A percentile compares a stretch with the other conserved stretches of the same genome.
Conservation (phyloP, 1,140 invertebrate species). For the Cotesia glomerata region DNA sequence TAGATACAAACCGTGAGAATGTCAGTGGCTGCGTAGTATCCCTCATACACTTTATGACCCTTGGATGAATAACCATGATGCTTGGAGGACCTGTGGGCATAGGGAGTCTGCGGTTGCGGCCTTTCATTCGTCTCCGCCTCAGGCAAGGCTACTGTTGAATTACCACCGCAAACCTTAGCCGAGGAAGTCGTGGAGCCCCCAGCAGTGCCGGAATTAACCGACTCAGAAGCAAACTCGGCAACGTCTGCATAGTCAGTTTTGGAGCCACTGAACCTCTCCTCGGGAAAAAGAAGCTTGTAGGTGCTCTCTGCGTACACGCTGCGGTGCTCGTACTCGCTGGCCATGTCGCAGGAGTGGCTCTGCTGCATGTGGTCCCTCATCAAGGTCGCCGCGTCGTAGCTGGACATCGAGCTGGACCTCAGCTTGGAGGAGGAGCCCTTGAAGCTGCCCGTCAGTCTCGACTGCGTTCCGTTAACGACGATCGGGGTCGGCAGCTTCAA, state of each 20-base stretch:
- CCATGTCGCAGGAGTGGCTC: constrained; percentile 23
- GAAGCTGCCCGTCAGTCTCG: constrained; percentile 45
- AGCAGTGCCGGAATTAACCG: constrained; percentile 27
- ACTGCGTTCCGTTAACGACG: constrained; percentile 66
- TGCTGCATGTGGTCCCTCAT: constrained; percentile 32
- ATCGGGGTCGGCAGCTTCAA: constrained; percentile 68
- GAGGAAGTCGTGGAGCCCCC: no score
- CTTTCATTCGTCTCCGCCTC: constrained; percentile 38
- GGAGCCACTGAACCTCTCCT: constrained; percentile 46
- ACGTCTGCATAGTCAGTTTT: constrained; percentile 48
- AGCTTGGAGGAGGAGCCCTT: constrained; percentile 58
- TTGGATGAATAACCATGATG: constrained; percentile 38
- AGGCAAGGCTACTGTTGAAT: constrained; percentile 12
- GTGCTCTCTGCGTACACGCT: constrained; percentile 51
- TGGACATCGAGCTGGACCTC: constrained; percentile 27
- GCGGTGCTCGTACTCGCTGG: constrained; percentile 48
- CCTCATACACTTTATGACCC: constrained; percentile 64
- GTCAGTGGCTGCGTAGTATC: constrained; percentile 75
- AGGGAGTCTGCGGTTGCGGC: constrained; percentile 38
- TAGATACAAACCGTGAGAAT: constrained; percentile 69
- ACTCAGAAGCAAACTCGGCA: constrained; percentile 48
- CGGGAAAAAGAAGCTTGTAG: constrained; percentile 51
- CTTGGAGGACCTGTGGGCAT: constrained; percentile 44
- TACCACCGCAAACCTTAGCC: no score
- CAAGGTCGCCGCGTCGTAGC: constrained; percentile 22